Conservation (phyloP, 2,113 vertebrate species). For the Coturnix japonica region DNA sequence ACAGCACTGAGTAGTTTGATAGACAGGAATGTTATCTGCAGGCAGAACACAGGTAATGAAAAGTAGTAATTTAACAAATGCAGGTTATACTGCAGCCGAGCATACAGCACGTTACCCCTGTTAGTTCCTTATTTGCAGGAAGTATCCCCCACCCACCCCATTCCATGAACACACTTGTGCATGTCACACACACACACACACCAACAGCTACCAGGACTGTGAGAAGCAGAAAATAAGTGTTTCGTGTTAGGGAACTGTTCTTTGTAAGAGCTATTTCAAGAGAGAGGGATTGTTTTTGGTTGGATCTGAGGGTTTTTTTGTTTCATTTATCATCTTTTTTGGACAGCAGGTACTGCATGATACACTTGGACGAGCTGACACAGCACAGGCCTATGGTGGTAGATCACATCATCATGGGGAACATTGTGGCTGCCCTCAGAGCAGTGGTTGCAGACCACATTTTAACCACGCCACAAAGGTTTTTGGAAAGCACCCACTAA, state of each 20-base stretch:
- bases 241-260: constrained; percentile 10
- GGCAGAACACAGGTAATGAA: background rate
- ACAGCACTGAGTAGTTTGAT: background rate
- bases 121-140: background rate
- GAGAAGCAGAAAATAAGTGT: constrained; percentile 69
- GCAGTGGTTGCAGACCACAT: constrained; percentile 43
- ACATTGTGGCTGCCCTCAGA: constrained; percentile 51
- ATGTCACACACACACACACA: background rate
- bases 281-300: background rate
- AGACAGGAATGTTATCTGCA: constrained; percentile 6
- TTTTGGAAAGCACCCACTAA: constrained; percentile 21
- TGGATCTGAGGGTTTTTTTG: background rate
- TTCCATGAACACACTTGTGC: background rate
- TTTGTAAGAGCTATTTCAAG: background rate
- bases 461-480: constrained; percentile 62
- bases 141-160: background rate
- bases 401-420: constrained; percentile 22
- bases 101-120: background rate
- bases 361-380: constrained; percentile 35
- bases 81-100: constrained; percentile 4
- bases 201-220: constrained; percentile 59
- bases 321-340: background rate
- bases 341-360: background rate
- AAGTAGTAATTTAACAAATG: constrained; percentile 1
- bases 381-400: background rate